Evolutionary conservation across 1,140 invertebrate genomes (phyloP).

Genomic region (Brachionus calyciflorus): DNA sequence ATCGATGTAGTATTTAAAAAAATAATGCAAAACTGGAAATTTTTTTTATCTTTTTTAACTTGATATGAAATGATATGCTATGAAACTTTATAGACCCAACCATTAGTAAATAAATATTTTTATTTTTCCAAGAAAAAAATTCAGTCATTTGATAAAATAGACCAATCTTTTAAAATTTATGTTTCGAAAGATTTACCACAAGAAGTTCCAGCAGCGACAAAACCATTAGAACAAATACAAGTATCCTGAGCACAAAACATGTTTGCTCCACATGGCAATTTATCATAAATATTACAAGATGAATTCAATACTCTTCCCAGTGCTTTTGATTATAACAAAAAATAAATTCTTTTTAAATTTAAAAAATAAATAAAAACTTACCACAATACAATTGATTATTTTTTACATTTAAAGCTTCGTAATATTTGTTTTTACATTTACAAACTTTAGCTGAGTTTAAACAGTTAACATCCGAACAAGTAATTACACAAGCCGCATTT

Average conservation of each 20-base stretch:
- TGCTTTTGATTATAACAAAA: not conserved
- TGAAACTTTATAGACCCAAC: too few relatives aligned
- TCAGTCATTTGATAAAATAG: not conserved
- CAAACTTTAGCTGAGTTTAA: slow-evolving; percentile 10
- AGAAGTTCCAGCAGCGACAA: not conserved
- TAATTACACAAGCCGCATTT: not conserved
- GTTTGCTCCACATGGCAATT: not conserved
- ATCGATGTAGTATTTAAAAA: too few relatives aligned
- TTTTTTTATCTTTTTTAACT: too few relatives aligned
- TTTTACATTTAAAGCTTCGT: not conserved
- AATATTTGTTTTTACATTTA: slow-evolving; percentile 18
- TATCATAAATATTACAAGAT: not conserved
- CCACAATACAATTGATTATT: slow-evolving; percentile 4
- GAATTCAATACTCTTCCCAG: not conserved
- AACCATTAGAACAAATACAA: not conserved
- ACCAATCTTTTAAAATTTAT: not conserved
- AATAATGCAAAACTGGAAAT: too few relatives aligned
- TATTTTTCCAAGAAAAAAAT: too few relatives aligned
- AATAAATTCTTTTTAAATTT: not conserved
- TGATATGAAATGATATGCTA: too few relatives aligned
- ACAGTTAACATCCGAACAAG: not conserved
- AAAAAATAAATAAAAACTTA: not conserved
- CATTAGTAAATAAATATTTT: too few relatives aligned
- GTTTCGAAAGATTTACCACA: not conserved
- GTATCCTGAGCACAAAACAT: not conserved